These are phyloP conservation scores for Drosophila pseudotakahashii DNA, from an alignment of 2,888 invertebrate genomes.

Conservation along the genomic window DNA sequence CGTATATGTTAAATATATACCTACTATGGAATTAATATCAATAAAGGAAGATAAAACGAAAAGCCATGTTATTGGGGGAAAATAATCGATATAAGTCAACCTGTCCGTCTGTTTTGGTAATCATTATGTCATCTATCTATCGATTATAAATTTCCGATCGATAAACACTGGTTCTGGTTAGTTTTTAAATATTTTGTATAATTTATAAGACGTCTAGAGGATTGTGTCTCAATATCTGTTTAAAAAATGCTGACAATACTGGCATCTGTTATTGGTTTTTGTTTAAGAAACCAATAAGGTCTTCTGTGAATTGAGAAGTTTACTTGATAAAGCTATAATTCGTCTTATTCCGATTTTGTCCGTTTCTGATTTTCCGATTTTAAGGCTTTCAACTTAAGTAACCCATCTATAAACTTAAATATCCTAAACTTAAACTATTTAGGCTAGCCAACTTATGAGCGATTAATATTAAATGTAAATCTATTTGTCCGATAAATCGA, in stretches of 20 bases:
- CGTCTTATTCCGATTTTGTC: not conserved
- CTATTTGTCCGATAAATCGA: not conserved
- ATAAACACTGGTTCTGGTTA: not conserved
- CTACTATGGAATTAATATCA: conserved; percentile 18
- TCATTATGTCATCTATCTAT: not conserved
- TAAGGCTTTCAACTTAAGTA: not conserved
- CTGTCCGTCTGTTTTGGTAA: conserved; percentile 1
- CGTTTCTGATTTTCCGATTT: not conserved
- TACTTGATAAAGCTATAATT: not conserved
- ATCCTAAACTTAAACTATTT: not conserved
- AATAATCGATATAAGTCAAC: no score
- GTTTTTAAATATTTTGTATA: not conserved
- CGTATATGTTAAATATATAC: conserved; percentile 39
- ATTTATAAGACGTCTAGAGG: no score
- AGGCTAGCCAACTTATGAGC: not conserved
- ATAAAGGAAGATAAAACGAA: conserved; percentile 29
- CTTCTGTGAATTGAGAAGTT: not conserved
- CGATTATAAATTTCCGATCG: conserved; percentile 10
- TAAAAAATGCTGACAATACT: not conserved
- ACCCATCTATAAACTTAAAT: not conserved
- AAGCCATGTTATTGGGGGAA: conserved; percentile 13
- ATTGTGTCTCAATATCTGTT: not conserved
- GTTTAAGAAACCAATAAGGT: not conserved
- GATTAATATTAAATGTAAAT: not conserved
- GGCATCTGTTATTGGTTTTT: not conserved